These are phyloP conservation scores for Podarcis siculus DNA, from an alignment of 2,797 vertebrate species.

Conservation along the genomic window DNA sequence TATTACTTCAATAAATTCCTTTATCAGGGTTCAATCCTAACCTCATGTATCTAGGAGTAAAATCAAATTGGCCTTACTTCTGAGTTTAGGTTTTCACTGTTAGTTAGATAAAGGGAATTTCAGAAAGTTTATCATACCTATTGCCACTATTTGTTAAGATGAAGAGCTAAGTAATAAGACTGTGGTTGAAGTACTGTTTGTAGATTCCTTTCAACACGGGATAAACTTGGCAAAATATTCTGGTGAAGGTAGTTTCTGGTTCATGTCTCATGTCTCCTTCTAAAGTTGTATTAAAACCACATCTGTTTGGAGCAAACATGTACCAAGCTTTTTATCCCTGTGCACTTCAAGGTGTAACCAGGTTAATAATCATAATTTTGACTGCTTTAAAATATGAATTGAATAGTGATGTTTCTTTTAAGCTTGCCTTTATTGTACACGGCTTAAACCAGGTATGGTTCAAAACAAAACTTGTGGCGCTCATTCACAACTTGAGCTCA, in stretches of 20 bases:
- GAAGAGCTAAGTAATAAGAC: not conserved
- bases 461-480: constrained; percentile 41
- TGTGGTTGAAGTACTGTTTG: not conserved
- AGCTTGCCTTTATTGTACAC: constrained; percentile 33
- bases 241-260: not conserved
- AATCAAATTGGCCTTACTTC: no score
- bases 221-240: not conserved
- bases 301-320: constrained; percentile 16
- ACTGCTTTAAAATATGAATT: constrained; percentile 18
- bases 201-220: not conserved
- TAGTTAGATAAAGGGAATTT: not conserved
- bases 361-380: constrained; percentile 48
- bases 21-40: not conserved
- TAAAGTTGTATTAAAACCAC: constrained; percentile 7
- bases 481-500: constrained; percentile 53
- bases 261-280: not conserved
- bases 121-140: not conserved
- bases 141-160: not conserved
- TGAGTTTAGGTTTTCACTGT: not conserved
- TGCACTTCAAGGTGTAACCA: not conserved
- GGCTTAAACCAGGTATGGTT: constrained; percentile 38
- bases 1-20: not conserved
- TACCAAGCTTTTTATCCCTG: constrained; percentile 4
- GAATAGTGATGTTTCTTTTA: constrained; percentile 41
- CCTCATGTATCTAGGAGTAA: no score